phyloP scores from a whole-genome alignment of 1,140 invertebrate species.

The Theocolax elegans region DNA sequence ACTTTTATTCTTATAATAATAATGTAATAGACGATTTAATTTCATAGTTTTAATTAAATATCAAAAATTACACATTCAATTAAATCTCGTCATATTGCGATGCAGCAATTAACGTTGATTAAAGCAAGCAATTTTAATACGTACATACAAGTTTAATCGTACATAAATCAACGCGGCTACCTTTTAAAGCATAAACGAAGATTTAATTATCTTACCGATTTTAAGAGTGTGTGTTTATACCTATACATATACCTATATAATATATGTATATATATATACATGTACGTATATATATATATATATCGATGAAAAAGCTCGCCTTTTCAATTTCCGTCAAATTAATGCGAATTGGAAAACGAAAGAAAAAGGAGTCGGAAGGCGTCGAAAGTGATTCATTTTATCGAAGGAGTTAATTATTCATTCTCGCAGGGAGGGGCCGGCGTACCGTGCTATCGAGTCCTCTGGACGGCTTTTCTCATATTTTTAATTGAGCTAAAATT shows the following conservation, averaged over 20 bases:
- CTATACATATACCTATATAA: too few species aligned
- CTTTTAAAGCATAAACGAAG: not conserved
- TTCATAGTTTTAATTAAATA: not conserved
- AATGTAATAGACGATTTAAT: not conserved
- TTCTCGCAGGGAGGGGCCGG: constrained; percentile 35
- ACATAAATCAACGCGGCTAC: not conserved
- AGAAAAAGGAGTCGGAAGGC: constrained; percentile 15
- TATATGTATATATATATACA: constrained; percentile 5
- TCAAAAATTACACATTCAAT: not conserved
- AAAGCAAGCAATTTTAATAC: too few species aligned
- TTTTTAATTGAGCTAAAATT: constrained; percentile 43
- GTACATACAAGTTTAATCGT: not conserved
- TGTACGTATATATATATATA: not conserved
- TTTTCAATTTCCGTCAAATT: constrained; percentile 38
- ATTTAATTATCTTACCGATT: constrained; percentile 11
- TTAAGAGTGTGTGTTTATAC: not conserved
- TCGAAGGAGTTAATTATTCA: constrained; percentile 57
- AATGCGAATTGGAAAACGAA: constrained; percentile 30
- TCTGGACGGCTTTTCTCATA: constrained; percentile 34
- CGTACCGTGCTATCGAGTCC: constrained; percentile 33
- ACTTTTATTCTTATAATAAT: not conserved
- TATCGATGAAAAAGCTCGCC: constrained; percentile 14
- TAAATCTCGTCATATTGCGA: too few species aligned
- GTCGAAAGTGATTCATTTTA: constrained; percentile 54
- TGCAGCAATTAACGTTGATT: too few species aligned